These are phyloP conservation scores for Phortica variegata DNA, from an alignment of 1,140 invertebrate species.

Conservation along the genomic window DNA sequence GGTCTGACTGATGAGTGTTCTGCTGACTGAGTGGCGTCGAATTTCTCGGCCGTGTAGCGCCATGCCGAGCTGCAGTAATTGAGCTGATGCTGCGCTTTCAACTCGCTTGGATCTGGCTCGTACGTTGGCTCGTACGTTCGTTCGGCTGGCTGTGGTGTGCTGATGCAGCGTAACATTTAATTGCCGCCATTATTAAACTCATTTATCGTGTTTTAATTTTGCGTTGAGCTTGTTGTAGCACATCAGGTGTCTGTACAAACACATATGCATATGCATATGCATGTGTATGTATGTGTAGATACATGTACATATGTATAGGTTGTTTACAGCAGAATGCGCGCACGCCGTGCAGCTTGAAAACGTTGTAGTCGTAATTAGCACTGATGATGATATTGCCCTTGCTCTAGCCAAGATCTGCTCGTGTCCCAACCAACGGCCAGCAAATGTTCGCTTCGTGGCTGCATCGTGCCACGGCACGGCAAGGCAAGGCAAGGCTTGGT, in stretches of 20 bases:
- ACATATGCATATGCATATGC: constrained; percentile 28
- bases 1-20: constrained; percentile 47
- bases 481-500: too few relatives aligned
- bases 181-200: constrained; percentile 55
- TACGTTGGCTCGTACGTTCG: constrained; percentile 1
- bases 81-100: constrained; percentile 21
- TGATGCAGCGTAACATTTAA: constrained; percentile 37
- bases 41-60: constrained; percentile 53
- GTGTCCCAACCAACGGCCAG: constrained; percentile 3
- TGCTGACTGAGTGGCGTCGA: constrained; percentile 49
- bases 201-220: constrained; percentile 55
- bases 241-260: not conserved
- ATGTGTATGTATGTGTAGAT: constrained; percentile 25
- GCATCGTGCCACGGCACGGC: too few relatives aligned
- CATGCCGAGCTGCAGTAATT: constrained; percentile 50
- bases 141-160: not conserved
- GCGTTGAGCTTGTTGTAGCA: constrained; percentile 22
- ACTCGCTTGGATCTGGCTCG: constrained; percentile 6
- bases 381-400: too few relatives aligned
- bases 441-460: constrained; percentile 21
- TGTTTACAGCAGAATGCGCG: too few relatives aligned
- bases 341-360: too few relatives aligned
- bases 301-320: too few relatives aligned
- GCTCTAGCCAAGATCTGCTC: not conserved
- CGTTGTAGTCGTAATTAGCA: too few relatives aligned